These are phyloP conservation scores for Danio aesculapii DNA, from an alignment of 2,797 vertebrate genomes.

Conservation along the genomic window DNA sequence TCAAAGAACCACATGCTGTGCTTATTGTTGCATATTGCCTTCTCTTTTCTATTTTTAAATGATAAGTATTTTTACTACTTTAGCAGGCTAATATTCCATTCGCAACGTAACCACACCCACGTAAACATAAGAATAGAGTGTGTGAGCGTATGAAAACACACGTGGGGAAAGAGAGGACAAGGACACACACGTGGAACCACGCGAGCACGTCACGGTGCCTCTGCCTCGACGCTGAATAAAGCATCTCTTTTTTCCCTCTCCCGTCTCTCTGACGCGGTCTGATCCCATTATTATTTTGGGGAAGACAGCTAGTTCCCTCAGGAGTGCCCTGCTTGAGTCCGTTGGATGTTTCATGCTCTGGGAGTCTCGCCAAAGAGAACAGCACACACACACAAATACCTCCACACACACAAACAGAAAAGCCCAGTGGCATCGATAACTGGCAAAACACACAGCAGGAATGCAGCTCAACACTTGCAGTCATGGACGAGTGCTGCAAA, in stretches of 20 bases:
- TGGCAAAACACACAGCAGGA: slow-evolving; percentile 56
- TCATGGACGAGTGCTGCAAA: slow-evolving; percentile 39
- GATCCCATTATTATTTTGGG: slow-evolving; percentile 81
- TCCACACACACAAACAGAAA: slow-evolving; percentile 50
- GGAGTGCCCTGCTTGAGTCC: slow-evolving; percentile 79
- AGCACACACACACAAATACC: slow-evolving; percentile 47
- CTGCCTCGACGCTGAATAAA: slow-evolving; percentile 55
- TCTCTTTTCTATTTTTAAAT: background rate
- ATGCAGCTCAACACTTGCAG: slow-evolving; percentile 50
- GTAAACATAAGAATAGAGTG: background rate
- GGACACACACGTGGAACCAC: slow-evolving; percentile 53
- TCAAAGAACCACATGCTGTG: background rate
- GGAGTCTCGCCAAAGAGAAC: slow-evolving; percentile 75
- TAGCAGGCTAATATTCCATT: background rate
- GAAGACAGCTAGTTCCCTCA: slow-evolving; percentile 78
- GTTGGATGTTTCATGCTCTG: slow-evolving; percentile 78
- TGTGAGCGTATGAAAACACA: slow-evolving; percentile 20
- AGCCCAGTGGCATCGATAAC: slow-evolving; percentile 57
- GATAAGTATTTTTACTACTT: background rate
- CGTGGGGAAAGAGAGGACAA: slow-evolving; percentile 36
- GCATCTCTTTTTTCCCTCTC: slow-evolving; percentile 59
- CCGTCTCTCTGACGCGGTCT: slow-evolving; percentile 65
- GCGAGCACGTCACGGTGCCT: slow-evolving; percentile 49
- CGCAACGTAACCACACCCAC: background rate
- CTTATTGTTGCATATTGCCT: background rate